Conservation (phyloP, 1,140 invertebrate species). For the Tachypleus tridentatus region DNA sequence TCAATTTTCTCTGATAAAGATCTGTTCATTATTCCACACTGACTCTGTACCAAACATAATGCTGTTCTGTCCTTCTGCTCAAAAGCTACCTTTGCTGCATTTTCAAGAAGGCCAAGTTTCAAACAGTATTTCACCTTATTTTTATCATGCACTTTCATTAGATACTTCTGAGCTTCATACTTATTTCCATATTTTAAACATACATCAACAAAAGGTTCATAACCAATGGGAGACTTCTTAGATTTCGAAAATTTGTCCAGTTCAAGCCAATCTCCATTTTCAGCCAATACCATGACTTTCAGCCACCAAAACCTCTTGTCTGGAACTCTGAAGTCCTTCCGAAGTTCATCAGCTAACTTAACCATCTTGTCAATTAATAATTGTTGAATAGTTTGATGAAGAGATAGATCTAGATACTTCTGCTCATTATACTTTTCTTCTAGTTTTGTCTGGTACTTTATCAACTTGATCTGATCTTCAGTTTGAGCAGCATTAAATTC, state of each 20-base stretch:
- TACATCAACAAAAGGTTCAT: slow-evolving; percentile 86
- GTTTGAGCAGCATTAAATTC: slow-evolving; percentile 57
- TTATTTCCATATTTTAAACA: slow-evolving; percentile 62
- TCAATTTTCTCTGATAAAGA: slow-evolving; percentile 33
- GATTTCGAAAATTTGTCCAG: slow-evolving; percentile 77
- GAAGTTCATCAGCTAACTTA: slow-evolving; percentile 75
- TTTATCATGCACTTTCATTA: slow-evolving; percentile 65
- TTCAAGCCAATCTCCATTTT: slow-evolving; percentile 63
- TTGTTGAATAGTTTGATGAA: slow-evolving; percentile 71
- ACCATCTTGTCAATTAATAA: slow-evolving; percentile 59
- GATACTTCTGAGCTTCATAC: slow-evolving; percentile 78
- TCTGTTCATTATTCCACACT: slow-evolving; percentile 40
- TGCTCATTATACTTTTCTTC: slow-evolving; percentile 52
- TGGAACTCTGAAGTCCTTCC: slow-evolving; percentile 79
- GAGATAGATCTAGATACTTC: slow-evolving; percentile 53
- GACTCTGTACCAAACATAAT: slow-evolving; percentile 51
- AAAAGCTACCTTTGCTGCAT: slow-evolving; percentile 65
- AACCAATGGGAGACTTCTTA: slow-evolving; percentile 88
- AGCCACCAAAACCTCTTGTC: slow-evolving; percentile 88
- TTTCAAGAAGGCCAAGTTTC: slow-evolving; percentile 56
- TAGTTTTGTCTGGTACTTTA: slow-evolving; percentile 57
- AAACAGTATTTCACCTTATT: slow-evolving; percentile 79
- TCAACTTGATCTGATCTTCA: slow-evolving; percentile 60
- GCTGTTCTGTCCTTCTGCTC: slow-evolving; percentile 61
- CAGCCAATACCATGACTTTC: slow-evolving; percentile 59